Evolutionary conservation across 2,888 invertebrate species (phyloP).

Genomic region (Nephrotoma guestfalica): DNA sequence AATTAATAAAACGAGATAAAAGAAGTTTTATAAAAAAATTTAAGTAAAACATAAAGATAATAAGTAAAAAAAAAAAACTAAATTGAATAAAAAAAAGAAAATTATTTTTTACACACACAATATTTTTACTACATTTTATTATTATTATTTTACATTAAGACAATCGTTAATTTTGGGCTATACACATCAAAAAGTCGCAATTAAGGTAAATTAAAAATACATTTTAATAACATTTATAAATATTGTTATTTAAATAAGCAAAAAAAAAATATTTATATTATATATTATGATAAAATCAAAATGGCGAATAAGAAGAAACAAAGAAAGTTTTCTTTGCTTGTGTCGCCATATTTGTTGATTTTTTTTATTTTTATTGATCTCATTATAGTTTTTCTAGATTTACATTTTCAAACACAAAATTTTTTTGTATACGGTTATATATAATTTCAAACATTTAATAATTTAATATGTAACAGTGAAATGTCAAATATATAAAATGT

Average conservation of each 20-base stretch:
- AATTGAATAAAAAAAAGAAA: not conserved
- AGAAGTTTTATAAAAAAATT: not conserved
- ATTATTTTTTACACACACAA: not conserved
- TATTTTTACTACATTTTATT: not conserved
- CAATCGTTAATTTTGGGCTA: not conserved
- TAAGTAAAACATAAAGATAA: not conserved
- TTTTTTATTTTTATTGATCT: not conserved
- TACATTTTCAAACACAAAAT: not conserved
- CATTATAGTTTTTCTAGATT: not conserved
- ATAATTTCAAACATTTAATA: not conserved
- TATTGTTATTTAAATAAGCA: not conserved
- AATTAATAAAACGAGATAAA: conserved; percentile 4
- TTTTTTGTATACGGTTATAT: too few relatives aligned
- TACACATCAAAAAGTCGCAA: not conserved
- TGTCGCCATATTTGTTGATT: conserved; percentile 2
- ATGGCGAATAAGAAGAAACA: not conserved
- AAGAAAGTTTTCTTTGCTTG: not conserved
- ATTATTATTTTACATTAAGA: not conserved
- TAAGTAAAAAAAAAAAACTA: not conserved
- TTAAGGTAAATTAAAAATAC: not conserved
- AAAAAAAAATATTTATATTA: not conserved
- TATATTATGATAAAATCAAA: not conserved
- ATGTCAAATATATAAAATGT: not conserved
- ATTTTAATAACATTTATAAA: not conserved
- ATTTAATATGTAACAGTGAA: not conserved